These are phyloP conservation scores for Osmerus eperlanus DNA, from an alignment of 2,113 vertebrate genomes.

Conservation along the genomic window DNA sequence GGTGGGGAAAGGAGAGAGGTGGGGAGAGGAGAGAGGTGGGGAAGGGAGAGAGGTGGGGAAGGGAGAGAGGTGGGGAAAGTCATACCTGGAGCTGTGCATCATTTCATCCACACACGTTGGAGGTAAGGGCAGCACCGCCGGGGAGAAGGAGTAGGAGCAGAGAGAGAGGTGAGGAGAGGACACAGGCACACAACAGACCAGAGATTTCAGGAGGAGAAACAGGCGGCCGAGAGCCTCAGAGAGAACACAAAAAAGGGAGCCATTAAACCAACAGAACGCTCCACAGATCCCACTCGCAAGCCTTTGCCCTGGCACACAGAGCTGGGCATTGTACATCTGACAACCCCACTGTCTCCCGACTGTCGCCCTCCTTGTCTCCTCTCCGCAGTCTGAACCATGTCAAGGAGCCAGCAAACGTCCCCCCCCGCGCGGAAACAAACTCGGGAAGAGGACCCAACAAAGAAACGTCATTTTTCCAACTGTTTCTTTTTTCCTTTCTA, in stretches of 20 bases:
- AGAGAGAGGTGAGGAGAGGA: background rate
- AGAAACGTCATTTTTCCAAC: too few relatives aligned
- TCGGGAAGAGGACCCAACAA: too few relatives aligned
- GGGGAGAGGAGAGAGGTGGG: background rate
- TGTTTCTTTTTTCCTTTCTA: too few relatives aligned
- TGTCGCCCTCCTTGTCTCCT: too few relatives aligned
- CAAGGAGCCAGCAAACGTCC: too few relatives aligned
- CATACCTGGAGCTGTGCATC: background rate
- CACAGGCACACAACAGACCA: background rate
- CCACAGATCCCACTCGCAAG: too few relatives aligned
- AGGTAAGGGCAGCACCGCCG: background rate
- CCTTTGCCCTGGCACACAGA: too few relatives aligned
- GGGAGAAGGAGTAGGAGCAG: background rate
- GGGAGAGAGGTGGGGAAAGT: background rate
- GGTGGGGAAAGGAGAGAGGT: background rate
- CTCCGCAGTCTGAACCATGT: too few relatives aligned
- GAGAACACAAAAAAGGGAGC: background rate
- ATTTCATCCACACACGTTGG: background rate
- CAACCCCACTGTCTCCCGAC: too few relatives aligned
- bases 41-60: background rate
- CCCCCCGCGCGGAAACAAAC: too few relatives aligned
- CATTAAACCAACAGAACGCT: too few relatives aligned
- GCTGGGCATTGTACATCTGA: too few relatives aligned
- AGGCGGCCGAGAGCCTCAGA: background rate
- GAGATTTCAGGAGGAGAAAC: background rate